Base-by-base conservation (phyloP, 2,797 vertebrate genomes). In the Remorina albescens region DNA sequence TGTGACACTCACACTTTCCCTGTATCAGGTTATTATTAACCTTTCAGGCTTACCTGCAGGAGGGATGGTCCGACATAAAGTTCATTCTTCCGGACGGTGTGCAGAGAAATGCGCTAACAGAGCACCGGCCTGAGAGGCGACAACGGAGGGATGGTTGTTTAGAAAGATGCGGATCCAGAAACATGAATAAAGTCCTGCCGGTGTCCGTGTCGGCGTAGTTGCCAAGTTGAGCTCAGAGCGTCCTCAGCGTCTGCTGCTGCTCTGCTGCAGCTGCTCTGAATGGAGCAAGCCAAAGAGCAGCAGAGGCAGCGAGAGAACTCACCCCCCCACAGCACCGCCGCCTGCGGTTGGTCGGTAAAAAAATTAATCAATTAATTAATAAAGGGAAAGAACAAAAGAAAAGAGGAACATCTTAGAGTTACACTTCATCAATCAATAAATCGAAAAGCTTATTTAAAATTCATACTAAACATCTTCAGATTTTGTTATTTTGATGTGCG, bases 31-130 rank as follows among this genome's bases (percentile, higher is more conserved):
- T 44, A 44, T 44, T 19, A 44, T 2, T 44, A 46, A 21, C 12
- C 21, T 61, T 30, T n/a, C 1, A 18, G 12, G 8, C 87, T 87
- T 80, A 91, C 91, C 91, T 89, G 83, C 80, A 67, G 71, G 36
- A 42, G 41, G 1, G 73, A 60, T 3, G 70, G 36, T 74, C 75
- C 74, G 56, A 49, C 41, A 65, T 36, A 70, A 89, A 89, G 84
- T 90, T 89, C 18, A 51, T 76, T 37, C 32, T 42, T 5, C 19
- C 4, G 0, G 23, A 8, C 16, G 41, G 16, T 0, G 0, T 21
- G 25, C 1, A 37, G 39, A 44, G 41, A 11, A 63, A 56, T 0
- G n/a, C 1, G 2, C 15, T 13, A 0, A n/a, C 1, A 36, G 5
- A 44, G 4, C 2, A 46, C 19, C 30, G 9, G 23, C 8, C n/a